Evolutionary conservation across 2,797 vertebrate genomes (phyloP).

Genomic region (Platyrinchus mystaceus): DNA sequence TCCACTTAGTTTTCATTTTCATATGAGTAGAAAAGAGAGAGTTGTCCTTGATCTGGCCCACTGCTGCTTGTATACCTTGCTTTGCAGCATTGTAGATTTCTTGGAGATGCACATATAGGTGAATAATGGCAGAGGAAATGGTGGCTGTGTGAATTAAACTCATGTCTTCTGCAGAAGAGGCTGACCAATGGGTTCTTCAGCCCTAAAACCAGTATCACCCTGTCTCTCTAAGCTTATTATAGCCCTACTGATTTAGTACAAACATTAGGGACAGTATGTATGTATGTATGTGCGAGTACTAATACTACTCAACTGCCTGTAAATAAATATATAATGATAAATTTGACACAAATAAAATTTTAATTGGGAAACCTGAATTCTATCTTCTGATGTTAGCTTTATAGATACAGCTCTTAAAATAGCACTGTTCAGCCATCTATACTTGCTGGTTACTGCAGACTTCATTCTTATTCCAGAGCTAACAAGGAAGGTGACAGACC

Average conservation of each 20-base stretch:
- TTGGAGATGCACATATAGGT: background rate
- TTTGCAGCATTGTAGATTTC: background rate
- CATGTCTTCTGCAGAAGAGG: background rate
- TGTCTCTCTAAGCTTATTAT: background rate
- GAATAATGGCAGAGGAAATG: background rate
- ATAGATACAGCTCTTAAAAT: background rate
- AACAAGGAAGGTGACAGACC: background rate
- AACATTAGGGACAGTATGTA: no score
- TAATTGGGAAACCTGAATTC: background rate
- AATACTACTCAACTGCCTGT: background rate
- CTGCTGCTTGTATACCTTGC: background rate
- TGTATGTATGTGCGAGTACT: background rate
- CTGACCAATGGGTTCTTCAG: background rate
- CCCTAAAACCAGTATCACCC: background rate
- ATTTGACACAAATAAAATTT: no score
- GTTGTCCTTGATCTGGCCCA: background rate
- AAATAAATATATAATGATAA: background rate
- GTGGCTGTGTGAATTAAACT: background rate
- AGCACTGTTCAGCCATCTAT: rapidly evolving
- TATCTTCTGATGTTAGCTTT: background rate
- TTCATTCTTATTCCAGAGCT: background rate
- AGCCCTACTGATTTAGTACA: background rate
- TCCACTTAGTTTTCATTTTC: background rate
- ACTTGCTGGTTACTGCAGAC: background rate
- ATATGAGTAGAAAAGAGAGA: background rate